phyloP scores from a whole-genome alignment of 2,797 vertebrate species.

The Sternarchorhynchus goeldii region DNA sequence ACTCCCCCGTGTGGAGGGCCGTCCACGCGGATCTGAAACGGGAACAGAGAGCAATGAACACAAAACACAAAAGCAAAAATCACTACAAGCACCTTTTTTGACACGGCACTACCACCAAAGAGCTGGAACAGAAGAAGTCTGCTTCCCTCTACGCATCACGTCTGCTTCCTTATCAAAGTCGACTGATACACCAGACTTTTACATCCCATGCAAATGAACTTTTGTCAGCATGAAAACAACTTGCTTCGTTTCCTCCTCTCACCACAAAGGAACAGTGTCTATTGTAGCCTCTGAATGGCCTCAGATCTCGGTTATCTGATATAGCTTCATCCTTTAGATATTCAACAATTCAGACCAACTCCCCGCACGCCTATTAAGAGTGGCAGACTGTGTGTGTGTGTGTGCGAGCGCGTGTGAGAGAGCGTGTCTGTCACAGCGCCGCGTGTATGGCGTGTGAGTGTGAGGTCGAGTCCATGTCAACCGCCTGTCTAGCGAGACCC shows the following conservation, averaged over 20 bases:
- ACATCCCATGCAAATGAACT: not conserved
- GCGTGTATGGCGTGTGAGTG: not conserved
- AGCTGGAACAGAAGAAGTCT: no score
- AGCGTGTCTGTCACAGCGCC: no score
- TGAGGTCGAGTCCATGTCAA: constrained; percentile 46
- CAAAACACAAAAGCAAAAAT: not conserved
- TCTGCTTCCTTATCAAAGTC: no score
- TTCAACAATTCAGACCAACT: constrained; percentile 20
- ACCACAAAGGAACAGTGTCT: constrained; percentile 7
- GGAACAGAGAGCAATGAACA: constrained; percentile 6
- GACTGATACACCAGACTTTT: no score
- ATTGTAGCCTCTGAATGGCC: not conserved
- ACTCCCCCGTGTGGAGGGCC: constrained; percentile 84
- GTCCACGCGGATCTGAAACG: constrained; percentile 87
- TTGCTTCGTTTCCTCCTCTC: not conserved
- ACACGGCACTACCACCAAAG: no score
- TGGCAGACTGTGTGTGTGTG: not conserved
- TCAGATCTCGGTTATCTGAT: not conserved
- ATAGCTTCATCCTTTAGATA: constrained; percentile 16
- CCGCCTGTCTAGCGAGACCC: constrained; percentile 37
- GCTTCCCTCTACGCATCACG: no score
- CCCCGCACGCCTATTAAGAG: constrained; percentile 22
- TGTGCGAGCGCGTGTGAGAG: constrained; percentile 22
- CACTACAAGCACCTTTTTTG: not conserved
- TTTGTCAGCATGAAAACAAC: not conserved